Evolutionary conservation across 1,140 invertebrate genomes (phyloP).

Genomic region (Drosophila willistoni): DNA sequence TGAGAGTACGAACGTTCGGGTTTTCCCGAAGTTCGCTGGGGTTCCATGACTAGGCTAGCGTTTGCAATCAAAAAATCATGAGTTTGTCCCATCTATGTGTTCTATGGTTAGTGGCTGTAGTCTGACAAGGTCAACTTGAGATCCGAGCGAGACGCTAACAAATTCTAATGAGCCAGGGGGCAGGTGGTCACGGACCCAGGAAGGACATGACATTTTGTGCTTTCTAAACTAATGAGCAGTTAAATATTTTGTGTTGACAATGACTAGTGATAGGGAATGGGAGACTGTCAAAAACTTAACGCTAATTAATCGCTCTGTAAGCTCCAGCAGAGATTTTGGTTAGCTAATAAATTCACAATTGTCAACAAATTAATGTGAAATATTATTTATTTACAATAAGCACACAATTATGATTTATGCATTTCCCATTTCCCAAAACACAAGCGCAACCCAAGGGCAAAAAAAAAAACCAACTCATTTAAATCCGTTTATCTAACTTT

Average conservation of each 20-base stretch:
- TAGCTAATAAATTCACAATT: conserved; percentile 72
- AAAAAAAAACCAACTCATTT: conserved; percentile 44
- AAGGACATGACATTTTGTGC: conserved; percentile 52
- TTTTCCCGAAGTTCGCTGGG: too few relatives aligned
- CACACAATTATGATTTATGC: conserved; percentile 72
- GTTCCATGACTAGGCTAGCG: too few relatives aligned
- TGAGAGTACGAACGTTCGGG: too few relatives aligned
- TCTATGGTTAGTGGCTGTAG: too few relatives aligned
- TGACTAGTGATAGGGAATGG: conserved; percentile 15
- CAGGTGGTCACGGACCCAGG: conserved; percentile 51
- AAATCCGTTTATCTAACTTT: conserved; percentile 75
- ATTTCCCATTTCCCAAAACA: conserved; percentile 29
- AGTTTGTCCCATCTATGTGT: too few relatives aligned
- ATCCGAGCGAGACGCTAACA: conserved; percentile 44
- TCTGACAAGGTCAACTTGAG: conserved; percentile 50
- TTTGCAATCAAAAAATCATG: too few relatives aligned
- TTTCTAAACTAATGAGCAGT: conserved; percentile 65
- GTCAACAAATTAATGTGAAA: conserved; percentile 77
- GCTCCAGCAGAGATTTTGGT: conserved; percentile 47
- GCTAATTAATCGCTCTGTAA: conserved; percentile 77
- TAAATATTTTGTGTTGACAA: conserved; percentile 74
- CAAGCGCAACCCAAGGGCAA: not conserved
- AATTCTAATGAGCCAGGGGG: conserved; percentile 68
- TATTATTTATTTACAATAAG: conserved; percentile 70
- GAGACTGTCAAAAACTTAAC: conserved; percentile 29